phyloP scores from a whole-genome alignment of 2,797 vertebrate species.

The Lophotriccus pileatus region DNA sequence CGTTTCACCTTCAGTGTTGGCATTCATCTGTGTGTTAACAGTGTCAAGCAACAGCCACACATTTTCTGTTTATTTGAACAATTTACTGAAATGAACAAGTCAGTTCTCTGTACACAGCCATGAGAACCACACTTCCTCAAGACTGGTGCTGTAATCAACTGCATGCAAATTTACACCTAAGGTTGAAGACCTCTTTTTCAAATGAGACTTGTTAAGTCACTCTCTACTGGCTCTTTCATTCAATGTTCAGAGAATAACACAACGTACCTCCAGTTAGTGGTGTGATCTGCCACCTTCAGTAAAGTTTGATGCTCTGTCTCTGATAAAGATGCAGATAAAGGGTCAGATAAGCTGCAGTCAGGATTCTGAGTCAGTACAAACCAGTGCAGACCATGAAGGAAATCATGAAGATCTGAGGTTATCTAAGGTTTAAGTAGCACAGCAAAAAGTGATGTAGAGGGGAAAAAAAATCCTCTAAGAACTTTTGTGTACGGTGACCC shows the following conservation, averaged over 20 bases:
- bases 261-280: not conserved
- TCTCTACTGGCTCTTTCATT: not conserved
- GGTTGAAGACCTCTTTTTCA: not conserved
- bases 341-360: not conserved
- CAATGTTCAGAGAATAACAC: not conserved
- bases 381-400: not conserved
- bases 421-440: not conserved
- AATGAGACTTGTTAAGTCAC: not conserved
- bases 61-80: not conserved
- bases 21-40: not conserved
- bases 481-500: not conserved
- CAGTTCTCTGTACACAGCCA: not conserved
- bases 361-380: not conserved
- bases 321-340: not conserved
- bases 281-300: not conserved
- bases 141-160: not conserved
- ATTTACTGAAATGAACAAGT: not conserved
- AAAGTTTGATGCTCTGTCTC: not conserved
- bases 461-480: not conserved
- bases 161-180: not conserved
- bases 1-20: not conserved
- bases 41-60: not conserved
- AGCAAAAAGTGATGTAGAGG: not conserved
- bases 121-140: not conserved
- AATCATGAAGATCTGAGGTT: not conserved